Conservation (phyloP, 1,140 invertebrate genomes). For the Leptinotarsa lineolata region DNA sequence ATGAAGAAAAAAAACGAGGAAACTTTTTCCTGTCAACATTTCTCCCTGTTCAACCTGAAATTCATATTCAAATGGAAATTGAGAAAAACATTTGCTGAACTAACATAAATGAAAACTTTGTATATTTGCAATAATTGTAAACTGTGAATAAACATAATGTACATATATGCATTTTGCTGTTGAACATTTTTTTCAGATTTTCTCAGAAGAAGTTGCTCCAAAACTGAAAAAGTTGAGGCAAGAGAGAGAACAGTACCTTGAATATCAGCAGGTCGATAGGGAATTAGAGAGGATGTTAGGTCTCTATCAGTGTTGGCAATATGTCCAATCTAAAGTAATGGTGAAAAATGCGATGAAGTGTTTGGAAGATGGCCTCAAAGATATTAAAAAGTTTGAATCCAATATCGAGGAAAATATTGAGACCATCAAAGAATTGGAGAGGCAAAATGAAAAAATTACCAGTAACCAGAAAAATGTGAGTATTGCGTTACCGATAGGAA, state of each 20-base stretch:
- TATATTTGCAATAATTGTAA: too few species aligned
- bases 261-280: conserved; percentile 85
- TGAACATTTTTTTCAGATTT: conserved; percentile 63
- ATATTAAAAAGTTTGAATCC: conserved; percentile 61
- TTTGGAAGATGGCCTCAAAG: conserved; percentile 59
- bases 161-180: conserved; percentile 1
- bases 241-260: conserved; percentile 83
- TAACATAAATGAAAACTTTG: too few species aligned
- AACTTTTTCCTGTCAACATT: too few species aligned
- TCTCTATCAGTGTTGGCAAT: conserved; percentile 79
- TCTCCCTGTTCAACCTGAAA: too few species aligned
- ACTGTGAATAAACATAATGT: too few species aligned
- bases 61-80: too few species aligned
- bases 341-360: conserved; percentile 62
- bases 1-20: too few species aligned
- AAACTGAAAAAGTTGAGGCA: conserved; percentile 85
- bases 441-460: conserved; percentile 60
- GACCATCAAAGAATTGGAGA: conserved; percentile 58
- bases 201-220: conserved; percentile 87
- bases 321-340: conserved; percentile 61
- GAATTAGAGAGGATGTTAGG: conserved; percentile 85
- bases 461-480: conserved; percentile 64
- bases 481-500: conserved; percentile 28
- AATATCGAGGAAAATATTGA: conserved; percentile 61
- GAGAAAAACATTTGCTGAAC: too few species aligned